Evolutionary conservation across 2,113 vertebrate species (phyloP), one percentile per base, ranked within the genome.

Genomic region (Egretta garzetta): DNA sequence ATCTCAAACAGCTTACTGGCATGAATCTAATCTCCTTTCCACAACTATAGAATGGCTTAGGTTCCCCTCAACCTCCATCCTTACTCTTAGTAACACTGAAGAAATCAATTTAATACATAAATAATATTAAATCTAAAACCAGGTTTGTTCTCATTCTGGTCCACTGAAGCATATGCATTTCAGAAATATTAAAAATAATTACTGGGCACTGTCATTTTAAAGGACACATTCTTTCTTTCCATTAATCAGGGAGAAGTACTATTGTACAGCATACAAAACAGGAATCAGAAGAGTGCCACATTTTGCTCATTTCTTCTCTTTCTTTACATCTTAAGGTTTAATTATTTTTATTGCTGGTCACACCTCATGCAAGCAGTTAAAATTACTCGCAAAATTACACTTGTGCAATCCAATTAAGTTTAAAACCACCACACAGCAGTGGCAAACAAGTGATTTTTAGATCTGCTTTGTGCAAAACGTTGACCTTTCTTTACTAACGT

Each of bases 1-100:
- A 84, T 68, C 77, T 76, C 76, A 85, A 86, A 90, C 68, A 91
- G 70, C 70, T 97, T 96, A 87, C 15, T n/a, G 39, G 68, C 33
- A 87, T 58, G 45, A 89, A 70, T 80, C 35, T 96, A 91, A 95
- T 90, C 91, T 16, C 49, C 89, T 92, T 95, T 85, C 66, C 86
- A 68, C 72, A 55, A 27, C 73, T 71, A 12, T 5, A 10, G 33
- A 63, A 77, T 67, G 52, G 15, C 27, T 95, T 58, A 81, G 22
- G 50, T 9, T 92, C 24, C 64, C 23, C 26, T 45, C 64, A 79
- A 26, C 8, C 21, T 32, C 52, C n/a, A 55, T 33, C 52, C 26
- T 77, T 66, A 59, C 60, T 33, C 32, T 68, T 52, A 27, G 10
- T 10, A 74, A 84, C 35, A 68, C 52, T 52, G 8, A 21, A 75